Base-by-base conservation (phyloP, 2,113 vertebrate species). In the Corvus moneduloides region DNA sequence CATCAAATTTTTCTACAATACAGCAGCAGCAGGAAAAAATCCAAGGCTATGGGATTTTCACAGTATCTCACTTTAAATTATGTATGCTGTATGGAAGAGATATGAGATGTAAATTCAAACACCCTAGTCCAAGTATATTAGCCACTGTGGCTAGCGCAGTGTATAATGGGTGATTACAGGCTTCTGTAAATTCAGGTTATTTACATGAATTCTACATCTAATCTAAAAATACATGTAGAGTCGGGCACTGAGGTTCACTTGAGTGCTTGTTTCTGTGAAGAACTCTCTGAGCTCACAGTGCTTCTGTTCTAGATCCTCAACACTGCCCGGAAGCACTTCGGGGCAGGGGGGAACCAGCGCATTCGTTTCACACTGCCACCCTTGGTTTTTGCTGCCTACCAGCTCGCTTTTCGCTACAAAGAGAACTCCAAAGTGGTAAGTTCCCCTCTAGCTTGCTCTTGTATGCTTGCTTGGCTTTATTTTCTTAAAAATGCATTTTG, bases 301-400 rank as follows among this genome's bases (percentile, higher is more conserved):
- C 32, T 43, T 85, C 62, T 91, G 28, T 85, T 84, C 39, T 67
- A 99, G 99, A 99, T 99, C 94, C 98, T 99, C 66, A 99, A 99
- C 96, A 99, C 99, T 5, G 99, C 99, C 56, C 98, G 99, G 93
- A 99, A 99, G 95, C 99, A 99, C 96, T 99, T 99, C 95, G 99
- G 99, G 24, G 99, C 99, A 0, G 99, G 99, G 37, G 99, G 99
- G 68, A 99, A 99, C 97, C 99, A 99, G 15, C 98, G 99, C 76
- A 99, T 99, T 73, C 99, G 99, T 27, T 99, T 99, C 97, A 99
- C 99, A 0, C 97, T 99, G 64, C 99, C 99, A 4, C 99, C 99
- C 0, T 85, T 99, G 96, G 99, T 99, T 24, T 99, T 99, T 51
- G 99, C 99, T 44, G 99, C 99, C 7, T 99, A 99, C 97, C 99